Conservation (phyloP, 1,140 invertebrate genomes). For the Drosophila dunni region DNA sequence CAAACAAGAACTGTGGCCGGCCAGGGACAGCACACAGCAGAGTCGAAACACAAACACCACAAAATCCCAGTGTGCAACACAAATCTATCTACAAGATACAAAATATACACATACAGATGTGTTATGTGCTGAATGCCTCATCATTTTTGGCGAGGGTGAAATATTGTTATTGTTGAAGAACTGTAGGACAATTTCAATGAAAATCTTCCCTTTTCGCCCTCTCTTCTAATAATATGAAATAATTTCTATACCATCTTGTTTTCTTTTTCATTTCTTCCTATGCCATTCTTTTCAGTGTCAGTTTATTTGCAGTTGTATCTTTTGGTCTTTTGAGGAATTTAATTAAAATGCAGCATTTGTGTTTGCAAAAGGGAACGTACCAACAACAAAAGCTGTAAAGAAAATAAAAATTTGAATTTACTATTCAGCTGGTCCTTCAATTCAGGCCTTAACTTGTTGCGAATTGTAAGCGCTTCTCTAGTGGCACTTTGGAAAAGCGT, state of each 20-base stretch:
- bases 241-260: conserved; percentile 35
- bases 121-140: conserved; percentile 41
- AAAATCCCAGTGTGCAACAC: conserved; percentile 54
- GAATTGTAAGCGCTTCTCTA: conserved; percentile 25
- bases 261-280: background rate
- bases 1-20: conserved; percentile 52
- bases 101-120: conserved; percentile 24
- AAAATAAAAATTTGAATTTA: conserved; percentile 28
- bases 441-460: conserved; percentile 29
- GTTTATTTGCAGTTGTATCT: conserved; percentile 26
- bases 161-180: conserved; percentile 44
- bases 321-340: conserved; percentile 35
- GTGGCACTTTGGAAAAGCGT: conserved; percentile 22
- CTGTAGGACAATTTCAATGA: conserved; percentile 41
- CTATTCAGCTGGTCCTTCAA: conserved; percentile 22
- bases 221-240: conserved; percentile 35
- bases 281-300: conserved; percentile 8
- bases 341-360: conserved; percentile 47
- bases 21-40: conserved; percentile 26
- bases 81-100: conserved; percentile 54
- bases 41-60: conserved; percentile 39
- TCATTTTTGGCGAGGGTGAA: conserved; percentile 55
- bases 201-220: conserved; percentile 26
- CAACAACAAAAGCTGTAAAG: conserved; percentile 7
- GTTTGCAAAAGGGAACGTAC: conserved; percentile 4